Evolutionary conservation across 2,113 vertebrate genomes (phyloP).

Genomic region (Mungos mungo): DNA sequence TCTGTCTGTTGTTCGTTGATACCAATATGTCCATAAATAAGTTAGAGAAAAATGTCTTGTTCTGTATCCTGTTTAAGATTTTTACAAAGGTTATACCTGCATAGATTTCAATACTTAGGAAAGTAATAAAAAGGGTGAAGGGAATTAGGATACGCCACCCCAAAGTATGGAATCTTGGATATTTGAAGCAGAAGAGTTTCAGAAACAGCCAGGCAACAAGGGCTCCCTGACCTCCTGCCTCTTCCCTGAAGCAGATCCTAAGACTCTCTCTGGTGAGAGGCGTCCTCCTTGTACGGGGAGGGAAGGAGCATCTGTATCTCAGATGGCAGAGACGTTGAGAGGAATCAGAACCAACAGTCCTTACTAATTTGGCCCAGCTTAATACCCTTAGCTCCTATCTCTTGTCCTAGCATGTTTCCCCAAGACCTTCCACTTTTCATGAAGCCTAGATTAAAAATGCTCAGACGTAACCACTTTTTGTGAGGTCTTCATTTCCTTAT

Average conservation of each 20-base stretch:
- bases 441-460: background rate
- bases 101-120: background rate
- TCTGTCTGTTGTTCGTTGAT: background rate
- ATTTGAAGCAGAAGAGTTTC: slow-evolving; percentile 18
- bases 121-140: background rate
- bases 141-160: background rate
- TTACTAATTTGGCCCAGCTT: background rate
- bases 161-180: background rate
- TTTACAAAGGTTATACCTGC: background rate
- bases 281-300: background rate
- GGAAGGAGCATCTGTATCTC: background rate
- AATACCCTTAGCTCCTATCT: background rate
- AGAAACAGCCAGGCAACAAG: background rate
- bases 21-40: background rate
- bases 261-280: background rate
- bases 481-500: background rate
- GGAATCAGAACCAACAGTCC: background rate
- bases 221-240: background rate
- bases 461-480: background rate
- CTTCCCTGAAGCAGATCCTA: background rate
- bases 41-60: background rate
- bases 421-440: background rate
- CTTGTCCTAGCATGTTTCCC: background rate
- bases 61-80: background rate
- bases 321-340: background rate